Percentiles rank a stretch among this genome's conserved stretches.
Conservation (phyloP, 2,113 vertebrate species). For the Phaetusa simplex region DNA sequence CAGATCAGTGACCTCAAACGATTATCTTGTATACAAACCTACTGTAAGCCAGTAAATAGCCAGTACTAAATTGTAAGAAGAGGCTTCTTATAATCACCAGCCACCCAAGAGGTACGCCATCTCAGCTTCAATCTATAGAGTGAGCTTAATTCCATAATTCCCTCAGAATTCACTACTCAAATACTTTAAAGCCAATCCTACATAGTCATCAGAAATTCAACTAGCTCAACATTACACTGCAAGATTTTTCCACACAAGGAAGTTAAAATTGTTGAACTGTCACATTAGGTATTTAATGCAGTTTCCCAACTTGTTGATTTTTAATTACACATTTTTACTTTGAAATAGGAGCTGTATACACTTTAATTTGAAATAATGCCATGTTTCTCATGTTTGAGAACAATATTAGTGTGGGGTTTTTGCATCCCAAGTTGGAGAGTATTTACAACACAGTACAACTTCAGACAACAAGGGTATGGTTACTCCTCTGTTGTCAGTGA, state of each 20-base stretch:
- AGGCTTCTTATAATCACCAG: not conserved
- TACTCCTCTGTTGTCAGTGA: not conserved
- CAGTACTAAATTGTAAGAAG: not conserved
- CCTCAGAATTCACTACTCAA: not conserved
- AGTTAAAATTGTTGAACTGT: not conserved
- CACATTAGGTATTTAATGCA: not conserved
- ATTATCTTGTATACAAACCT: not conserved
- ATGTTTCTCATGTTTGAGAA: not conserved
- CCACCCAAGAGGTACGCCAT: not conserved
- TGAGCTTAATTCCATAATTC: not conserved
- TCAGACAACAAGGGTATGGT: not conserved
- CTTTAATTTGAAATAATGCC: not conserved
- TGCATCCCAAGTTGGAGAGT: not conserved
- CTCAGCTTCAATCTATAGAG: not conserved
- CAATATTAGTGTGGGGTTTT: not conserved
- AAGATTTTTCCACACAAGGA: not conserved
- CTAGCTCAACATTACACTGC: not conserved
- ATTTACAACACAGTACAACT: not conserved
- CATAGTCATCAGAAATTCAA: not conserved
- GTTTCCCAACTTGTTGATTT: not conserved
- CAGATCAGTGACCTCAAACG: not conserved
- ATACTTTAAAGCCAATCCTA: not conserved
- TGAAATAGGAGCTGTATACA: not conserved
- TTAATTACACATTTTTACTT: not conserved
- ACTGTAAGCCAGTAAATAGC: not conserved